These are phyloP conservation scores for Pristionchus exspectatus DNA, from an alignment of 2,888 invertebrate species.

Conservation along the genomic window DNA sequence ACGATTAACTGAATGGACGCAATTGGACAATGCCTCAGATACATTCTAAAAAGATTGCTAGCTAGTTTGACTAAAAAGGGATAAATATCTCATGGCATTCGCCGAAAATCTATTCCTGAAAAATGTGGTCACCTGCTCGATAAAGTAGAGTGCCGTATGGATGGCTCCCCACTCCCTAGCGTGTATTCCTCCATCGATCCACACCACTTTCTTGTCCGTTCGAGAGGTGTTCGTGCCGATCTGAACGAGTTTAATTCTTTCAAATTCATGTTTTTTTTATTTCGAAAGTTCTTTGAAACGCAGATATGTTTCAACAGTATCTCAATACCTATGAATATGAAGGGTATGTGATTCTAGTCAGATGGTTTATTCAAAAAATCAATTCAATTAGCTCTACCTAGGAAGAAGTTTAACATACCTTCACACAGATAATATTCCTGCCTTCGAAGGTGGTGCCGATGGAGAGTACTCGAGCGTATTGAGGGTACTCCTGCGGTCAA, in stretches of 20 bases:
- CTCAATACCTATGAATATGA: background rate
- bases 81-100: background rate
- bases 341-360: background rate
- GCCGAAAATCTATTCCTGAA: background rate
- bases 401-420: constrained; percentile 61
- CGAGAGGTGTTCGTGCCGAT: constrained; percentile 71
- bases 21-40: background rate
- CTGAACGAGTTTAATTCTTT: constrained; percentile 55
- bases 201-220: constrained; percentile 71
- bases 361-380: no score
- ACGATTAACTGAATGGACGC: constrained; percentile 70
- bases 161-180: constrained; percentile 78
- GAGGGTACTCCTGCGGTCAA: constrained; percentile 68
- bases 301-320: background rate
- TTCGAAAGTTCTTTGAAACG: background rate
- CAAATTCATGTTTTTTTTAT: background rate
- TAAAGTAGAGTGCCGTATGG: constrained; percentile 77
- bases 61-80: background rate
- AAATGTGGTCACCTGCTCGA: constrained; percentile 69
- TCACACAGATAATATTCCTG: constrained; percentile 74
- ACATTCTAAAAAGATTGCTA: background rate
- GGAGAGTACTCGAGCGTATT: constrained; percentile 70
- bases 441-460: constrained; percentile 76
- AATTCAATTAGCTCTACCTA: no score
- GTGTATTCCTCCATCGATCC: constrained; percentile 79